Evolutionary conservation across 2,888 invertebrate genomes (phyloP), one percentile per base, ranked within the genome.

Genomic region (Myopa testacea): DNA sequence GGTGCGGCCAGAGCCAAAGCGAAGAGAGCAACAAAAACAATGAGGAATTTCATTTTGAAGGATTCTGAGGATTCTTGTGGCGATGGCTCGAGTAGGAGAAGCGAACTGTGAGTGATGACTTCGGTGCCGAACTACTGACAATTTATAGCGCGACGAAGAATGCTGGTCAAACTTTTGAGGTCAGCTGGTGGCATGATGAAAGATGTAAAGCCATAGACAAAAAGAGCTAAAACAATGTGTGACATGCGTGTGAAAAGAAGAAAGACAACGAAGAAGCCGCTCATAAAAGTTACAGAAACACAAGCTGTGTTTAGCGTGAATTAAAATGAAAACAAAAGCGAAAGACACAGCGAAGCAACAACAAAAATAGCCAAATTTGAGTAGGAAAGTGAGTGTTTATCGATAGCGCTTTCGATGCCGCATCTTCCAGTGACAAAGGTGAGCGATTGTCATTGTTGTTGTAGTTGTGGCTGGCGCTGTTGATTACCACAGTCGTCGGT

Each of bases 31-130:
- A 84, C 85, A 81, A 88, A 84, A 72, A 86, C 85, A 79, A 87
- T 82, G 79, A 85, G 81, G 84, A 86, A 86, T 86, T 88, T 85
- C 87, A 88, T 87, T 82, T 86, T 85, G 82, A 79, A 78, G 79
- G 71, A 78, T 62, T 72, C 63, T 60, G 52, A 67, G 55, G 37
- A 12, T 52, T 58, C 74, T 75, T 76, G 68, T 76, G 73, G 77
- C 78, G 69, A 71, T 65, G 38, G 65, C 37, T 38, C 65, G 34
- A 65, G 65, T 8, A 14, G 65, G 38, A 82, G 78, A 78, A 79
- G 75, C 78, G 81, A 83, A 84, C 81, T 81, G 78, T 82, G 81
- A 83, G 83, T 85, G 82, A 82, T 85, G 79, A 79, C 70, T 77
- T 65, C 55, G 82, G 74, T 65, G 77, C 80, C 78, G 79, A 81